Evolutionary conservation across 2,888 invertebrate genomes (phyloP), one percentile per base, ranked within the genome.

Genomic region (Brenthis daphne): DNA sequence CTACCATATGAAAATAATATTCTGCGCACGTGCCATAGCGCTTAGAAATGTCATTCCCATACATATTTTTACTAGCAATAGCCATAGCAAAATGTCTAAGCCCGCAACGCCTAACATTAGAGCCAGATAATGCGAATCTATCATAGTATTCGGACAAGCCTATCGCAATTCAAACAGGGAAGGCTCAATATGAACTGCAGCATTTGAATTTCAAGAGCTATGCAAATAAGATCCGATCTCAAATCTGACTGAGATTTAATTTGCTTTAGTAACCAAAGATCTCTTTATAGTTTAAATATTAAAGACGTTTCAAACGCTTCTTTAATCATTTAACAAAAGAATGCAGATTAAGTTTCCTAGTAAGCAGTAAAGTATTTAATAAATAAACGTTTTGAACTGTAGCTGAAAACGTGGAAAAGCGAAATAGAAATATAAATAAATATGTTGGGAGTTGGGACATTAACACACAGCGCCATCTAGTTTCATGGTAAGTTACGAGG

Each of bases 121-220:
- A n/a, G 16, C 5, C 16, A 53, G 5, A n/a, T 2, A 53, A 53
- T 53, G 8, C 51, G 16, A 37, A 53, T 20, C 43, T 37, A 53
- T 43, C 51, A 14, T 43, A 20, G 20, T 54, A 37, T 33, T 43
- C 37, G 14, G 43, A 53, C 53, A 53, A 54, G 53, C 63, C 63
- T 63, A 63, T 64, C n/a, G 55, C 43, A 56, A 51, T 56, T 29
- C 58, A 71, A 63, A 65, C 63, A 53, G 81, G 83, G 81, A 83
- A 83, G 82, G 80, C 84, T 83, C 84, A 79, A 89, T 91, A 89
- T 90, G 86, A 88, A 88, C 85, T 89, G 89, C 87, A 87, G 85
- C 86, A 89, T 91, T 91, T 89, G 90, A 91, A 90, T 90, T 88
- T 89, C 87, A 90, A 92, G 89, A 84, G 89, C 87, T 90, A 88